Base-by-base conservation (phyloP, 2,888 invertebrate genomes). In the Gandaritis pyraliata region DNA sequence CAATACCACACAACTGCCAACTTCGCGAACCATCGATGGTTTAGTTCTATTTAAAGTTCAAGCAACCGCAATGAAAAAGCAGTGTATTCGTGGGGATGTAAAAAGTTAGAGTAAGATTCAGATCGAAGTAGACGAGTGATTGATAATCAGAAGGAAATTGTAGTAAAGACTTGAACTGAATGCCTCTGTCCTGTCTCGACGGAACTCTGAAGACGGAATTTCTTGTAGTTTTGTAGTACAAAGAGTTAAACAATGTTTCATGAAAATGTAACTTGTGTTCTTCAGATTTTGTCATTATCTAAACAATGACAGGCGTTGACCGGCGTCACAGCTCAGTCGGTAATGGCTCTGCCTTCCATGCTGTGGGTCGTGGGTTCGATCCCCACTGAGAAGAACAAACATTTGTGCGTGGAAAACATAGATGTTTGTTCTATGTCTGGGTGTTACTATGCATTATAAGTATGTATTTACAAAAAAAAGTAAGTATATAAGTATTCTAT, bases 101-200 rank as follows among this genome's bases (percentile, higher is more conserved):
- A 56, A 48, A 6, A 1, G 6, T 12, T 46, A 6, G 47, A n/a
- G 30, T 18, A 18, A 41, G 53, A 56, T 56, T 57, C 3, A 18
- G 36, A 45, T 54, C 55, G 46, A 56, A 55, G 71, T 70, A 70
- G 56, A 66, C 65, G 66, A 66, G 72, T 77, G 78, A 79, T 80
- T 77, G 76, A 80, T 80, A 68, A 71, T 73, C 69, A 70, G 73
- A 65, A 68, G 68, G 71, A 75, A 73, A 73, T 74, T 72, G 74
- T 73, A 72, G 71, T 74, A 69, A 72, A 73, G 73, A 72, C 72
- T 71, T 71, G 72, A 71, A 64, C 67, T 66, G 71, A 65, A 68
- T 55, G 69, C 68, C 63, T 72, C 59, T 65, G 64, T 73, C 71
- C 6, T n/a, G n/a, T n/a, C n/a, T 72, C 70, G 69, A 66, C 48